A percentile compares a stretch with the other conserved stretches of the same genome.
Conservation (phyloP, 2,113 vertebrate genomes). For the Bombycilla garrulus region DNA sequence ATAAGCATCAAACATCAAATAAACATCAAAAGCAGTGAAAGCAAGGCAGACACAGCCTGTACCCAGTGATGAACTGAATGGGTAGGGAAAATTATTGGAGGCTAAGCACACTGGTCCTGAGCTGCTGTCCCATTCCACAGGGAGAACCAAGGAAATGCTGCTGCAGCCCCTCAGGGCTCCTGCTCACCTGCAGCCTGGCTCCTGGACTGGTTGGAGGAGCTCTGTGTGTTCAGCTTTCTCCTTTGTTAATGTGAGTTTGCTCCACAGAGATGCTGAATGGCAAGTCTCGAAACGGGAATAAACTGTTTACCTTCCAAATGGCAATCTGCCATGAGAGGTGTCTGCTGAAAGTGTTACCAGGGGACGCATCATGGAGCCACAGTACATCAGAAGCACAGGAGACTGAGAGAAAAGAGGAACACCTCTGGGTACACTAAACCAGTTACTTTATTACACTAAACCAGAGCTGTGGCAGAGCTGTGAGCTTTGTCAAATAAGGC, state of each 20-base stretch:
- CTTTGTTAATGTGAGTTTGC: not conserved
- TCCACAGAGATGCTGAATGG: not conserved
- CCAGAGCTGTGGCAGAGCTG: not conserved
- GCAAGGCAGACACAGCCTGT: not conserved
- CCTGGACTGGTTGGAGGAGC: not conserved
- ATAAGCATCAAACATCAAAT: not conserved
- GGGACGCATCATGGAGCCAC: not conserved
- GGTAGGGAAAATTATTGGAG: not conserved
- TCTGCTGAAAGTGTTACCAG: not conserved
- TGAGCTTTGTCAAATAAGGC: not conserved
- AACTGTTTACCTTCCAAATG: not conserved
- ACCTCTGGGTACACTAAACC: not conserved
- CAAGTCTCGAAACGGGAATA: not conserved
- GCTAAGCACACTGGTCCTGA: not conserved
- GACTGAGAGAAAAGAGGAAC: not conserved
- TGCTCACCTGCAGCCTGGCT: not conserved
- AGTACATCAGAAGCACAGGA: not conserved
- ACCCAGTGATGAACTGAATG: not conserved
- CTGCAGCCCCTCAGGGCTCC: not conserved
- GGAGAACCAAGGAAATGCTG: not conserved
- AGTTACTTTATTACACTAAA: not conserved
- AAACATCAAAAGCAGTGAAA: not conserved
- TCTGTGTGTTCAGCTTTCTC: not conserved
- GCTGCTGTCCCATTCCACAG: not conserved
- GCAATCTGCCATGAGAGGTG: not conserved